Conservation (phyloP, 2,888 invertebrate genomes). For the Ceriagrion tenellum region DNA sequence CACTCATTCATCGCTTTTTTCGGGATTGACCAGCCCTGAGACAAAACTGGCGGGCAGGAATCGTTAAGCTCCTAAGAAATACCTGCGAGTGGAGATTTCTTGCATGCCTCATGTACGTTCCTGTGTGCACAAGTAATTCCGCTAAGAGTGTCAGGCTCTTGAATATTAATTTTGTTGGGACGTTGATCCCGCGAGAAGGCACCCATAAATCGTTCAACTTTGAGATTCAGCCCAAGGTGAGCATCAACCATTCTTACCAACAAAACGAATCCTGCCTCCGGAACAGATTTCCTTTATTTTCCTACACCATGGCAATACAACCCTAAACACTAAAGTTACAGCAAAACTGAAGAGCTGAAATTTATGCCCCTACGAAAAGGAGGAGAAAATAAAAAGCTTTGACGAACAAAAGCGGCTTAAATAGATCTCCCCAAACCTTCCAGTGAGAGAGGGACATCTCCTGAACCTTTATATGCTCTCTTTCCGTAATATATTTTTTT, state of each 20-base stretch:
- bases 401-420: slow-evolving; percentile 5
- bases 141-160: background rate
- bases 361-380: background rate
- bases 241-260: background rate
- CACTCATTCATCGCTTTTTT: background rate
- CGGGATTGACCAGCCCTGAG: background rate
- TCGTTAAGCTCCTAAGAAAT: background rate
- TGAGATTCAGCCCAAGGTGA: background rate
- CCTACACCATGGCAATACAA: background rate
- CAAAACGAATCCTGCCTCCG: background rate
- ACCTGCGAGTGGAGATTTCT: background rate
- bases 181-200: background rate
- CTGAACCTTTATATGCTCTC: background rate
- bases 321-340: background rate
- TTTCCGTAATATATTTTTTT: background rate
- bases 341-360: background rate
- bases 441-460: background rate
- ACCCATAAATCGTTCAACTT: background rate
- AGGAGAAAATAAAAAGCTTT: background rate
- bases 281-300: background rate
- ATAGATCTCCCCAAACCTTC: background rate
- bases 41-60: background rate
- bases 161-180: background rate
- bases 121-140: background rate
- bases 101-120: background rate